Evolutionary conservation across 2,797 vertebrate species (phyloP), one percentile per base, ranked within the genome.

Genomic region (Notolabrus celidotus): DNA sequence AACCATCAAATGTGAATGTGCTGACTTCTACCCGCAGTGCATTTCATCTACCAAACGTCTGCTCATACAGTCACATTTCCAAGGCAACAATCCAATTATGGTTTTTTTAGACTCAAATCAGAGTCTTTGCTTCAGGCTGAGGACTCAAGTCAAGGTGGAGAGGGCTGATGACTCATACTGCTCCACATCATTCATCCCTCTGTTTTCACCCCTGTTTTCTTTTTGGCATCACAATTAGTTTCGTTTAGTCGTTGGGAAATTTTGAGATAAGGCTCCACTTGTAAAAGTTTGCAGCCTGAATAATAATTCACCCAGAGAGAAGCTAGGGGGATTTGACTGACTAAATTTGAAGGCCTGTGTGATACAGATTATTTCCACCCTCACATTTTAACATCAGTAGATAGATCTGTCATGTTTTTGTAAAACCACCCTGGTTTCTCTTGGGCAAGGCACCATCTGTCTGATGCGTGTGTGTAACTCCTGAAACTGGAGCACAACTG

Each of bases 381-480:
- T n/a, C 7, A 14, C 11, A n/a, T 27, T 33, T 55, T 12, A 31
- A 41, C 62, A 47, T 29, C 25, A 27, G 53, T 50, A 25, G 38
- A 41, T 49, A n/a, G 50, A 34, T n/a, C 36, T 56, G 38, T 50
- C 42, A 47, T 47, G 17, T 67, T 11, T 11, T 17, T 36, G 19
- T 27, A 10, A 7, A 10, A 43, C 3, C 38, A 31, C 38, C 46
- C 51, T 38, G 17, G 34, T 29, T 45, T 29, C 62, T 68, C 41
- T 54, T 25, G 45, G 60, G 68, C 63, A 34, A 75, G 55, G 16
- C 63, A 43, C 49, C 55, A 81, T 64, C 57, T 78, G 7, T 10
- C 3, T 34, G 33, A 34, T 34, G 33, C 33, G 34, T 36, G 10
- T n/a, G 34, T 36, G 10, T 36, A 3, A 42, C 72, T 75, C 39